Conservation (phyloP, 2,113 vertebrate genomes). For the Pyxicephalus adspersus region DNA sequence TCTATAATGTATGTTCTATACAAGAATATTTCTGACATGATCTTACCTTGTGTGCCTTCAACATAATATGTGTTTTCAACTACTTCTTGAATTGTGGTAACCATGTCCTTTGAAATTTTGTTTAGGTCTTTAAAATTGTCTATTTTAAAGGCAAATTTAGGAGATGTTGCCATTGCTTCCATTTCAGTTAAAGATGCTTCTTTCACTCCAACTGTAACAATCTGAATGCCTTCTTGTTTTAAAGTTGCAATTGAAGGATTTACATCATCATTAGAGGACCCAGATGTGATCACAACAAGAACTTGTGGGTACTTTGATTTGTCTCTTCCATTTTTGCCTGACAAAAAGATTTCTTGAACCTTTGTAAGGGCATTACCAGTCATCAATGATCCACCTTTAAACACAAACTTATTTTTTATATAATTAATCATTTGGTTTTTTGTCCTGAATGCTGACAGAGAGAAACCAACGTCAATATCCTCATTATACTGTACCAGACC, state of each 20-base stretch:
- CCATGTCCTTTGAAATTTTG: constrained; percentile 61
- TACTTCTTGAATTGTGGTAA: constrained; percentile 56
- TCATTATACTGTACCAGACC: constrained; percentile 68
- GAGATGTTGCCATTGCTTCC: constrained; percentile 61
- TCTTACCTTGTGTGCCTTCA: constrained; percentile 18
- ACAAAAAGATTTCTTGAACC: constrained; percentile 61
- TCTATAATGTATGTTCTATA: background rate
- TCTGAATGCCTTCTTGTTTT: constrained; percentile 61
- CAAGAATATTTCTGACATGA: background rate
- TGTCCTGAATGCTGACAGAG: constrained; percentile 59
- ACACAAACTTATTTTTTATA: constrained; percentile 62
- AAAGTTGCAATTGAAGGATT: constrained; percentile 54
- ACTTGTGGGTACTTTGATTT: constrained; percentile 61
- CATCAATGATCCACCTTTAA: constrained; percentile 59
- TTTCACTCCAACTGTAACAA: constrained; percentile 65
- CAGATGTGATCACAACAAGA: constrained; percentile 67
- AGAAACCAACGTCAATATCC: constrained; percentile 59
- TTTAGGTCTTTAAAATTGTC: constrained; percentile 54
- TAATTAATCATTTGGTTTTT: constrained; percentile 64
- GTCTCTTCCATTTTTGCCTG: constrained; percentile 54
- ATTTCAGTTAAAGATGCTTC: constrained; percentile 55
- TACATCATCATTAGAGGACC: constrained; percentile 64
- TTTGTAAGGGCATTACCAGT: constrained; percentile 62
- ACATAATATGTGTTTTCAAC: background rate
- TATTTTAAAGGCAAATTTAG: constrained; percentile 57